phyloP scores from a whole-genome alignment of 2,113 vertebrate genomes.

The crab-eating macaque (Macaca fascicularis) region DNA sequence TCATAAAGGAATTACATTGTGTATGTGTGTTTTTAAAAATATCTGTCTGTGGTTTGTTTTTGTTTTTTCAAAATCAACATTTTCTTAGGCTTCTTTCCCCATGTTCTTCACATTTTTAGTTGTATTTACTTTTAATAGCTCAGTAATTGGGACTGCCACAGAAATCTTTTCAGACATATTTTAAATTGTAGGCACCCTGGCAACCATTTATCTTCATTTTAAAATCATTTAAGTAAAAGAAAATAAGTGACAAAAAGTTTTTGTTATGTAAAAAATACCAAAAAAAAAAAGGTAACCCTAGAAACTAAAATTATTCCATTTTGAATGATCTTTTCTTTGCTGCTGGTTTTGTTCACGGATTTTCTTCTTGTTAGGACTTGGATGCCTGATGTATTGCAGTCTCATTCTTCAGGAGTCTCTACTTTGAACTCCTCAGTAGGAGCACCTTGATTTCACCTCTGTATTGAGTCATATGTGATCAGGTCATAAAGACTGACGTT shows the following conservation, averaged over 20 bases:
- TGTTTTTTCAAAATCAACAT: neutral
- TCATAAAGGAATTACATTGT: slow-evolving; percentile 31
- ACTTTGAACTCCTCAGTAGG: slow-evolving; percentile 40
- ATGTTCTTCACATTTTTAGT: neutral
- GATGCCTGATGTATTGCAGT: neutral
- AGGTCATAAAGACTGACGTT: slow-evolving; percentile 56
- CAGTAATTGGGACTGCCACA: slow-evolving; percentile 22
- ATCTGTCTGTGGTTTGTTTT: too few relatives aligned
- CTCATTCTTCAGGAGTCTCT: neutral
- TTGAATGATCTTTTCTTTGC: neutral
- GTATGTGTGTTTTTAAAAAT: neutral
- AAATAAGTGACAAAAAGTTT: neutral
- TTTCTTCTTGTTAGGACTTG: neutral
- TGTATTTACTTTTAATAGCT: slow-evolving; percentile 44
- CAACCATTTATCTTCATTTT: slow-evolving; percentile 42
- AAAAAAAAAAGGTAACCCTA: neutral
- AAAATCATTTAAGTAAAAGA: neutral
- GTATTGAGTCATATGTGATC: slow-evolving; percentile 54
- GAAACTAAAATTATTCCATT: neutral
- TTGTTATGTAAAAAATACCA: neutral
- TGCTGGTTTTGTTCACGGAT: neutral
- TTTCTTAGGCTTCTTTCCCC: neutral
- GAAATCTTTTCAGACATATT: slow-evolving; percentile 44
- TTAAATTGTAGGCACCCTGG: slow-evolving; percentile 36
- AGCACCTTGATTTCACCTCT: slow-evolving; percentile 42